Evolutionary conservation across 2,888 invertebrate species (phyloP), one percentile per base, ranked within the genome.

Genomic region (Pristionchus maxplancki): DNA sequence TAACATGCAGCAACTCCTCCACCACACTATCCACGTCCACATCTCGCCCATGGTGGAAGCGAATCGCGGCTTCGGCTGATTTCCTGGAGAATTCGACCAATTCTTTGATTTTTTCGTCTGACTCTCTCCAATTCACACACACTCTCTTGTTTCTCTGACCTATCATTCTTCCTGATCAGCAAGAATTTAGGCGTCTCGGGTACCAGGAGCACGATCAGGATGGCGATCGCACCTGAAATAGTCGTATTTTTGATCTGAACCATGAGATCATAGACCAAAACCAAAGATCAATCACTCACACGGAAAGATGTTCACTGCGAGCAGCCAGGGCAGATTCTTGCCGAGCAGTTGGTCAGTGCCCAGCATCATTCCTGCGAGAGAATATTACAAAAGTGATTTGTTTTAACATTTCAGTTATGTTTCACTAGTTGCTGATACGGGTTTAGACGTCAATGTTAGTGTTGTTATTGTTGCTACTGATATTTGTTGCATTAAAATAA

Each of bases 171-270:
- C 24, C 24, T 31, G 50, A 87, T 62, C 31, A 87, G 74, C 48
- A 87, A 74, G n/a, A 87, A 87, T 50, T 87, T 87, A 20, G 87
- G 87, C 24, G 87, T 87, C 24, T 87, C 87, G 24, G 87, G 87
- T 1, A 87, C 24, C 50, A 74, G 40, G 24, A 67, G n/a, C 3
- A 87, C 31, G 74, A 87, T 62, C 24, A 87, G 13, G 0, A 74
- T 62, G 6, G 87, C 40, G 44, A 87, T 6, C 5, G 74, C 74
- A 50, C 87, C 87, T 87, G 85, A 1, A 28, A 17, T 24, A n/a
- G 40, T 8, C 4, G 20, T 37, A 5, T 64, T 64, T 37, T 31
- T 28, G 5, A 37, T 37, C n/a, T 78, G 20, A 78, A 34, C 34
- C 37, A 0, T 8, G 28, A 44, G 74, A 67, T 67, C 64, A 62